Conservation (phyloP, 2,888 invertebrate species). For the Drosophila neonasuta region DNA sequence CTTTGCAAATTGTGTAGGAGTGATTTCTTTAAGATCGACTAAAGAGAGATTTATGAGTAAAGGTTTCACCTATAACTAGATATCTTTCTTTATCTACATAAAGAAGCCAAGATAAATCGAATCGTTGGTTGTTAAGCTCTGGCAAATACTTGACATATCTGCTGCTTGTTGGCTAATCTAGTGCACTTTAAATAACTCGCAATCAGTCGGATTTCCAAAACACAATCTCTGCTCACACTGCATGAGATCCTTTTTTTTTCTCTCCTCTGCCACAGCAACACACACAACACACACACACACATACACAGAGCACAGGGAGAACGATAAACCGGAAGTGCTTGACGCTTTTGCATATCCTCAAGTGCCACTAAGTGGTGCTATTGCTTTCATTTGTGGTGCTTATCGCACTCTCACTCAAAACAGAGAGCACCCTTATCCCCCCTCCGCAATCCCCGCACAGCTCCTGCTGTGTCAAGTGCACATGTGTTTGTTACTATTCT, state of each 20-base stretch:
- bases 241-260: not conserved
- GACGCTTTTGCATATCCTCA: slow-evolving; percentile 73
- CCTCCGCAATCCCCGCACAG: not conserved
- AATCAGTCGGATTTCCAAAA: slow-evolving; percentile 41
- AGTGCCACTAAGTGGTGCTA: slow-evolving; percentile 76
- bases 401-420: slow-evolving; percentile 62
- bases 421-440: slow-evolving; percentile 1
- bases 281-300: not conserved
- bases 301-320: slow-evolving; percentile 19
- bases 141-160: slow-evolving; percentile 9
- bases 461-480: slow-evolving; percentile 49
- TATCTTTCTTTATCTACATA: not conserved
- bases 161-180: slow-evolving; percentile 25
- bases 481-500: slow-evolving; percentile 50
- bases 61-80: not conserved
- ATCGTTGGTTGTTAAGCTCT: not conserved
- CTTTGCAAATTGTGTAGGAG: not conserved
- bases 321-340: slow-evolving; percentile 69
- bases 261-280: not conserved
- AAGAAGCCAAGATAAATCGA: not conserved
- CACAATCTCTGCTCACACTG: slow-evolving; percentile 9
- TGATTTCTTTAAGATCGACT: not conserved
- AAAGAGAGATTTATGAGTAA: slow-evolving; percentile 4
- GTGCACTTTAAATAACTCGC: slow-evolving; percentile 50
- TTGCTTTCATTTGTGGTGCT: slow-evolving; percentile 69